Conservation (phyloP, 2,113 vertebrate species). For the Siphamia tubifer region DNA sequence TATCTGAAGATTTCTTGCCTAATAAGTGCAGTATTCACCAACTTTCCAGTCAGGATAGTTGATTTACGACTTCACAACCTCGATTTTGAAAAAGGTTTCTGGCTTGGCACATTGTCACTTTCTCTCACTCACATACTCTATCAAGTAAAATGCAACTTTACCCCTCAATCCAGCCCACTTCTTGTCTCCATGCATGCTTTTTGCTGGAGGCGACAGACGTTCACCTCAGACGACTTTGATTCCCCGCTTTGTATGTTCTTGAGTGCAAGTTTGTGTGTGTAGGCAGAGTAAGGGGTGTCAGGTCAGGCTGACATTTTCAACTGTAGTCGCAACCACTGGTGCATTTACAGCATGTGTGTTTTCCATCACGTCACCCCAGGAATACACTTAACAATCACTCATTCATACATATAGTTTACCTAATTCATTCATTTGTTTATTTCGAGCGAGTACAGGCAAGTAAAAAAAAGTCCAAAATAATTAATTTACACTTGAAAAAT, state of each 20-base stretch:
- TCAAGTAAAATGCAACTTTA: conserved; percentile 28
- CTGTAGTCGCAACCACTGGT: conserved; percentile 38
- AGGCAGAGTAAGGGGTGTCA: background rate
- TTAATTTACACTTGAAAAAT: too few relatives aligned
- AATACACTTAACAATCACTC: too few relatives aligned
- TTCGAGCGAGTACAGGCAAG: too few relatives aligned
- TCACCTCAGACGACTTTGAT: conserved; percentile 35
- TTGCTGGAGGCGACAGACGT: conserved; percentile 37
- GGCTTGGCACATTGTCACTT: background rate
- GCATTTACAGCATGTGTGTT: conserved; percentile 46
- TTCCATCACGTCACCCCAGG: conserved; percentile 38
- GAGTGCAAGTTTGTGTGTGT: background rate
- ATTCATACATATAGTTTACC: too few relatives aligned
- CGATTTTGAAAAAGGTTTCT: background rate
- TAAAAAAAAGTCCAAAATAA: too few relatives aligned
- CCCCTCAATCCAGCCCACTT: background rate
- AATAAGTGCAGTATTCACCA: background rate
- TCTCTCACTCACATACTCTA: background rate
- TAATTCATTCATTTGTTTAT: too few relatives aligned
- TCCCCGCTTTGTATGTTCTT: conserved; percentile 32
- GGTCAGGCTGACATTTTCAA: conserved; percentile 52
- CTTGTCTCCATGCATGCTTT: conserved; percentile 29
- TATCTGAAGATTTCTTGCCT: too few relatives aligned
- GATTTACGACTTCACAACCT: too few relatives aligned
- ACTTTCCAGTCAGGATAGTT: too few relatives aligned